A percentile compares a stretch with the other conserved stretches of the same genome.
Evolutionary conservation across 2,113 vertebrate genomes (phyloP).

Genomic region (Petrocephalus microphthalmus): DNA sequence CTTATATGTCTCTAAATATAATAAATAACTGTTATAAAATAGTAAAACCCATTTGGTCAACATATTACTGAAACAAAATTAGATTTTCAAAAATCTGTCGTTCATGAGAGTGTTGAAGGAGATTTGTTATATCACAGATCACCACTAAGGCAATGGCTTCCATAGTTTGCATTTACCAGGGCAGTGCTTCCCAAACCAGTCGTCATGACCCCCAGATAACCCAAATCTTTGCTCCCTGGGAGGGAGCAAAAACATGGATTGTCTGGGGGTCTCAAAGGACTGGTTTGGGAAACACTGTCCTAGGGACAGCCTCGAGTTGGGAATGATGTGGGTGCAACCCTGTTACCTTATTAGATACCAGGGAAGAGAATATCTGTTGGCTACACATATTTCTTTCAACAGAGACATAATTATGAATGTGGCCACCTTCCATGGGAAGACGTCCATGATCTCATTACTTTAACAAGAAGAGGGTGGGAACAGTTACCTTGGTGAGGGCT

Average conservation of each 20-base stretch:
- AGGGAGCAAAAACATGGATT: neutral
- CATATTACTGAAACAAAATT: too few relatives aligned
- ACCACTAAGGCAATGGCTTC: too few relatives aligned
- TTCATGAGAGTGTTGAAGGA: neutral
- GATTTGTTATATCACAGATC: neutral
- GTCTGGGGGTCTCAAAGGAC: neutral
- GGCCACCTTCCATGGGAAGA: neutral
- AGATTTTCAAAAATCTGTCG: neutral
- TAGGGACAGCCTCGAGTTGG: neutral
- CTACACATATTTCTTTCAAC: neutral
- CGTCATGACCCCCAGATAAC: neutral
- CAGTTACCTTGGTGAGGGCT: constrained; percentile 91
- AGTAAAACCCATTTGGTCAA: too few relatives aligned
- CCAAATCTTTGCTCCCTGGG: neutral
- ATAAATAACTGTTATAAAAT: too few relatives aligned
- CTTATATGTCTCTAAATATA: neutral
- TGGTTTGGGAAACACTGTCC: neutral
- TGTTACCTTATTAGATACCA: neutral
- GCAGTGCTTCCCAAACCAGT: too few relatives aligned
- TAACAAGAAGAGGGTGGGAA: neutral
- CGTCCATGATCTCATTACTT: neutral
- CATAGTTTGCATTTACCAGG: too few relatives aligned
- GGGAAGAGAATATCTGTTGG: neutral
- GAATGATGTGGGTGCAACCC: neutral
- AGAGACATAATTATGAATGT: neutral